These are phyloP conservation scores for Drosophila pegasa DNA, from an alignment of 2,888 invertebrate species.

Conservation along the genomic window DNA sequence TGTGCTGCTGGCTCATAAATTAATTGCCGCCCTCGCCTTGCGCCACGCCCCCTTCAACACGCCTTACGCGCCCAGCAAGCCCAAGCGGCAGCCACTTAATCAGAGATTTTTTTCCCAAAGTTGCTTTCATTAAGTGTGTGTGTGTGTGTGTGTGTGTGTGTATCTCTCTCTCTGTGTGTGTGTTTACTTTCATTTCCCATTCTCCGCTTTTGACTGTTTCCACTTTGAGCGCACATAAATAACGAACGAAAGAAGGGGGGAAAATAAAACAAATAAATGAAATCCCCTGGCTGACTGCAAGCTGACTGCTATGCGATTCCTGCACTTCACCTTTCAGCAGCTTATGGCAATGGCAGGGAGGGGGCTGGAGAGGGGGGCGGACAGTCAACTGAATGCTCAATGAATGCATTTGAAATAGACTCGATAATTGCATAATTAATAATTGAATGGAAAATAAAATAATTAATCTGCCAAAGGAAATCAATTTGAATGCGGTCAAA, in stretches of 20 bases:
- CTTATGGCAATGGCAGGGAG: too few species aligned
- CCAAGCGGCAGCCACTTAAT: slow-evolving; percentile 46
- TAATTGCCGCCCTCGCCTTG: slow-evolving; percentile 53
- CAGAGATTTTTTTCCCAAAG: slow-evolving; percentile 46
- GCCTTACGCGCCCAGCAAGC: not conserved
- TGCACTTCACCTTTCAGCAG: slow-evolving; percentile 2
- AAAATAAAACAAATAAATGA: slow-evolving; percentile 1
- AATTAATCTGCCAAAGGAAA: not conserved
- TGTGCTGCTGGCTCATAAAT: slow-evolving; percentile 52
- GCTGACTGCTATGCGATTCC: slow-evolving; percentile 28
- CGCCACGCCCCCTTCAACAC: slow-evolving; percentile 35
- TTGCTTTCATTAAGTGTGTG: slow-evolving; percentile 29
- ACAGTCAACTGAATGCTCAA: not conserved
- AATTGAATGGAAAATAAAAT: not conserved
- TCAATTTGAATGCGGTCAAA: not conserved
- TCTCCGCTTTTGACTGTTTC: slow-evolving; percentile 1
- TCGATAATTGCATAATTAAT: slow-evolving; percentile 3
- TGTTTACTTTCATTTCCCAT: slow-evolving; percentile 22
- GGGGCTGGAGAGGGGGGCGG: accelerated
- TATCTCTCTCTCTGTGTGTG: not conserved
- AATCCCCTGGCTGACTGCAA: slow-evolving; percentile 36
- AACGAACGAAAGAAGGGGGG: slow-evolving; percentile 22
- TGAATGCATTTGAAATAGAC: not conserved
- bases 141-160: slow-evolving; percentile 3
- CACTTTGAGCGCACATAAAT: slow-evolving; percentile 28